Evolutionary conservation across 2,888 invertebrate species (phyloP).

Genomic region (Uloborus plumipes): DNA sequence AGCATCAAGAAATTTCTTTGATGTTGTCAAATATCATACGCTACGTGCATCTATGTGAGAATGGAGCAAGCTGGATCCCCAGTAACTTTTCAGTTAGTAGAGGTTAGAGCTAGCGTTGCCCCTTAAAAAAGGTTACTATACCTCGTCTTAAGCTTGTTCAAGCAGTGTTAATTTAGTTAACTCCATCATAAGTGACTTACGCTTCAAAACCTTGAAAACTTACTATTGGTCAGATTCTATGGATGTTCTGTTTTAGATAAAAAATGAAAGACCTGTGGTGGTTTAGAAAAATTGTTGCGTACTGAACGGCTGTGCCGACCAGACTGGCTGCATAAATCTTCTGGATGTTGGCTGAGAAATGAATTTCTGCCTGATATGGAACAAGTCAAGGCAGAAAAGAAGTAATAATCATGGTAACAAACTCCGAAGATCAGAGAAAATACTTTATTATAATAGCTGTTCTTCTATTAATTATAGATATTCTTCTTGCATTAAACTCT

Average conservation of each 20-base stretch:
- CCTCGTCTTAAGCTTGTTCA: constrained; percentile 5
- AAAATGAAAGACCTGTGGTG: constrained; percentile 39
- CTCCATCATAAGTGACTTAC: constrained; percentile 1
- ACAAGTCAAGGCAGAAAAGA: constrained; percentile 8
- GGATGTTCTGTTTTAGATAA: constrained; percentile 66
- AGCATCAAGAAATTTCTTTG: neutral
- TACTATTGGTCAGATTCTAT: constrained; percentile 16
- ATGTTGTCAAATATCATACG: constrained; percentile 1
- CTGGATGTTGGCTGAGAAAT: neutral
- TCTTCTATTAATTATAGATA: too few species aligned
- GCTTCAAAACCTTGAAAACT: neutral
- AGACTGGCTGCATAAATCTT: neutral
- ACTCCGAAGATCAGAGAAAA: neutral
- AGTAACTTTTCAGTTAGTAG: constrained; percentile 3
- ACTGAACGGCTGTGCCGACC: neutral
- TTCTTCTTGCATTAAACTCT: constrained; percentile 9
- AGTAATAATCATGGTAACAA: neutral
- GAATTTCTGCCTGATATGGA: neutral
- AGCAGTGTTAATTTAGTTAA: constrained; percentile 3
- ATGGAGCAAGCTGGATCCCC: neutral
- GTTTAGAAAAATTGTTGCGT: neutral
- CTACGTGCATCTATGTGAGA: neutral
- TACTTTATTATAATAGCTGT: too few species aligned
- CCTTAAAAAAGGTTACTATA: constrained; percentile 12
- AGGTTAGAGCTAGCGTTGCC: constrained; percentile 1